Conservation (phyloP, 2,113 vertebrate genomes). For the Phainopepla nitens region DNA sequence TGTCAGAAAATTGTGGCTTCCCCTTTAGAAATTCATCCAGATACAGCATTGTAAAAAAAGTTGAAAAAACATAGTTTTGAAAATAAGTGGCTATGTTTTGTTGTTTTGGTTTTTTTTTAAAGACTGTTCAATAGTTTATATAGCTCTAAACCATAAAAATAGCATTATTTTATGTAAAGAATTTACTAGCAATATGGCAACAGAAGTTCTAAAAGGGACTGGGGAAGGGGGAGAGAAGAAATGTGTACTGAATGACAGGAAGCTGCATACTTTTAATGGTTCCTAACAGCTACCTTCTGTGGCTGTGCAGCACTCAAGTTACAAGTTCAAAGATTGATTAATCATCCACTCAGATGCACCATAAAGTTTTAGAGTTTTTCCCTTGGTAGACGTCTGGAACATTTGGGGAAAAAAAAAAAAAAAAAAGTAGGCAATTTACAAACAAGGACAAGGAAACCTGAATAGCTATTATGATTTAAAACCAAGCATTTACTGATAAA, state of each 20-base stretch:
- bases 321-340: conserved; percentile 14
- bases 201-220: background rate
- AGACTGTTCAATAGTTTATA: background rate
- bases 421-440: conserved; percentile 1
- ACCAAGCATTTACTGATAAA: conserved; percentile 20
- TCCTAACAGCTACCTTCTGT: background rate
- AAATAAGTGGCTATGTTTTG: background rate
- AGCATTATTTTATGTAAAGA: background rate
- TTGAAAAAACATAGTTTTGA: background rate
- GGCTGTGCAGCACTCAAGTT: background rate
- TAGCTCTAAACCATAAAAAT: background rate
- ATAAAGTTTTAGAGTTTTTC: conserved; percentile 38
- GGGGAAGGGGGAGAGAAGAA: background rate
- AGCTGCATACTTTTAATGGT: background rate
- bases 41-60: background rate
- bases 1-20: background rate
- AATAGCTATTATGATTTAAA: conserved; percentile 28
- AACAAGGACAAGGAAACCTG: conserved; percentile 38
- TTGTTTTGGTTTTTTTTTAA: background rate
- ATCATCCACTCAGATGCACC: background rate
- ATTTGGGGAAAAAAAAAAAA: background rate
- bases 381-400: conserved; percentile 13
- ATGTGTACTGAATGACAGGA: background rate
- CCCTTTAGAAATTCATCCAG: background rate
- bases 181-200: background rate